phyloP scores from a whole-genome alignment of 2,888 invertebrate species.

The Myopa tessellatipennis region DNA sequence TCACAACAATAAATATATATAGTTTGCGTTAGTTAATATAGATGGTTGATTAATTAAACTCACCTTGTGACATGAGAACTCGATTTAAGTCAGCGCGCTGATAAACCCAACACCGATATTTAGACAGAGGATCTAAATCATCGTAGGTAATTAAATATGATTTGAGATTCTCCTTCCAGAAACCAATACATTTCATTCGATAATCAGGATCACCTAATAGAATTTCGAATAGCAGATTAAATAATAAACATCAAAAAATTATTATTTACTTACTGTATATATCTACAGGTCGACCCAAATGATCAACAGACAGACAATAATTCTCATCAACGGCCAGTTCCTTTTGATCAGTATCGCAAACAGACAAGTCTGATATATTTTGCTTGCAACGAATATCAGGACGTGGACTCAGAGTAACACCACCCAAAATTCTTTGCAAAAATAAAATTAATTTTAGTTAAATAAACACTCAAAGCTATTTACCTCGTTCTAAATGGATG shows the following conservation, averaged over 20 bases:
- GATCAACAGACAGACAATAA: slow-evolving; percentile 96
- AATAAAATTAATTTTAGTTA: not conserved
- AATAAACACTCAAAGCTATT: slow-evolving; percentile 25
- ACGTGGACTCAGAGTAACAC: slow-evolving; percentile 92
- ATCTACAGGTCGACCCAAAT: slow-evolving; percentile 93
- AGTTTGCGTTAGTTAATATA: not conserved
- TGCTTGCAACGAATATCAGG: slow-evolving; percentile 92
- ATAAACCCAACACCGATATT: slow-evolving; percentile 98
- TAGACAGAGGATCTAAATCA: slow-evolving; percentile 93
- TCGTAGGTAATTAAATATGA: slow-evolving; percentile 97
- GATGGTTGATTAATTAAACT: not conserved
- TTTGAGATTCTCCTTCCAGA: slow-evolving; percentile 97
- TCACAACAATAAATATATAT: not conserved
- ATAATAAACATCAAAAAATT: slow-evolving; percentile 29
- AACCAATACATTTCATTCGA: slow-evolving; percentile 96
- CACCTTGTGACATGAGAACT: slow-evolving; percentile 80
- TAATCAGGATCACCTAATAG: slow-evolving; percentile 84
- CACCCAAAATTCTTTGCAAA: slow-evolving; percentile 83
- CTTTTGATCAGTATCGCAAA: slow-evolving; percentile 95
- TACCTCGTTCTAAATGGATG: slow-evolving; percentile 84
- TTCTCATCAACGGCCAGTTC: slow-evolving; percentile 94
- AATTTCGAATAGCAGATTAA: not conserved
- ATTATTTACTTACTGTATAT: slow-evolving; percentile 75
- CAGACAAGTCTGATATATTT: slow-evolving; percentile 94
- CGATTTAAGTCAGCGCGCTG: slow-evolving; percentile 93